Percentiles rank a stretch among this genome's conserved stretches.
Conservation (phyloP, 1,140 invertebrate species). For the Heliconius congener region DNA sequence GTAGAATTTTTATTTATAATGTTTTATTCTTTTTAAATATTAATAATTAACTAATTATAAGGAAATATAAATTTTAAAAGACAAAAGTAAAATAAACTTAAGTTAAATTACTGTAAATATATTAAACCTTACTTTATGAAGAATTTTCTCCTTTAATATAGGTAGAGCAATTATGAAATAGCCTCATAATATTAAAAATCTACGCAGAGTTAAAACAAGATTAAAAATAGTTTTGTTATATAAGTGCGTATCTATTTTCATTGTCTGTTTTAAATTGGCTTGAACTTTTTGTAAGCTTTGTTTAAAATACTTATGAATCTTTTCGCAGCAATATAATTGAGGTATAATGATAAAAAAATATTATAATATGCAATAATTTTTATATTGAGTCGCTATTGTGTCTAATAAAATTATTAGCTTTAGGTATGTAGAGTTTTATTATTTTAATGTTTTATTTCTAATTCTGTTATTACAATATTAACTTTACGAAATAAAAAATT, state of each 20-base stretch:
- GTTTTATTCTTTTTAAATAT: too few species aligned
- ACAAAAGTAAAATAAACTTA: too few species aligned
- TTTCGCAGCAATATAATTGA: conserved; percentile 2
- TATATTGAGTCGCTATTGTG: not conserved
- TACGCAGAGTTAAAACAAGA: not conserved
- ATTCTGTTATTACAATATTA: not conserved
- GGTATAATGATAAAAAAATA: conserved; percentile 5
- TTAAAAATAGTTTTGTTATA: not conserved
- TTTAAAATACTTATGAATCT: not conserved
- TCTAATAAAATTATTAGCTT: not conserved
- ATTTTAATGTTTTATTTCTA: not conserved
- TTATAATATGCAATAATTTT: conserved; percentile 3
- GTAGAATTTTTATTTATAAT: too few species aligned
- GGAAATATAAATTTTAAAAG: too few species aligned
- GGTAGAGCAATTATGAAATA: too few species aligned
- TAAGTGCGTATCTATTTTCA: conserved; percentile 2
- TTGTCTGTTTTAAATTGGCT: not conserved
- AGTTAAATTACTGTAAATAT: too few species aligned
- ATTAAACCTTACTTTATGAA: too few species aligned
- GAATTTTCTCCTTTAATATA: too few species aligned
- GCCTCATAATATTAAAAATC: not conserved
- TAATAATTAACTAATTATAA: too few species aligned
- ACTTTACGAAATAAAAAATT: not conserved
- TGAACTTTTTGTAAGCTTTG: conserved; percentile 1
- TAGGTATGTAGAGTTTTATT: not conserved